Base-by-base conservation (phyloP, 2,888 invertebrate genomes). In the Lypha dubia region DNA sequence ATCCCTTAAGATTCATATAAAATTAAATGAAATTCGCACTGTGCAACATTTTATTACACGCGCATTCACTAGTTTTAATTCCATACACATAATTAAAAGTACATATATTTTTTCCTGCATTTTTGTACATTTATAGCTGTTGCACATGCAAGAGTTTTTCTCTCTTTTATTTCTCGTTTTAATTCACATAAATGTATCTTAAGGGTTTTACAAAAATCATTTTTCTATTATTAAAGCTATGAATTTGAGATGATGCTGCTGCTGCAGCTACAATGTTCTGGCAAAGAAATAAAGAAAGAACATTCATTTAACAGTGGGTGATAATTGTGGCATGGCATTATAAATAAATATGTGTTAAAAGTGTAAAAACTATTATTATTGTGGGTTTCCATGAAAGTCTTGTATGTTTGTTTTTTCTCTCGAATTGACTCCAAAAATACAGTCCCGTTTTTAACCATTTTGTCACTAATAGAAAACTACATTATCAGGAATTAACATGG, bases 191-290 rank as follows among this genome's bases (percentile, higher is more conserved):
- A 79, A 79, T 71, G 65, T 76, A 71, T 76, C 67, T 84, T 84
- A 71, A 79, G 79, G 70, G 71, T 67, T 79, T 79, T 79, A 67
- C 58, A 79, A 79, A 84, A 84, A 75, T 76, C 71, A 79, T 84
- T 79, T 79, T 79, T 60, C 65, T 70, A 63, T 83, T 83, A 74
- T 79, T 83, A 74, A 77, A 77, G 73, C 83, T 38, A 74, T 70
- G 35, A 62, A 83, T 73, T 63, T 74, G 46, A 49, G 77, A 73
- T 79, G 53, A 24, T 67, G 28, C 2, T 35, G 35, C 35, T 5
- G 60, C 62, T 71, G 20, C 38, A n/a, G 35, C 56, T 51, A 46
- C 17, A 17, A 15, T 32, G 41, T 53, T 32, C 11, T 32, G 15
- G 7, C 5, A 8, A 60, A 73, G n/a, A n/a, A n/a, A n/a, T n/a